Base-by-base conservation (phyloP, 2,113 vertebrate species). In the Haliaeetus leucogaster region DNA sequence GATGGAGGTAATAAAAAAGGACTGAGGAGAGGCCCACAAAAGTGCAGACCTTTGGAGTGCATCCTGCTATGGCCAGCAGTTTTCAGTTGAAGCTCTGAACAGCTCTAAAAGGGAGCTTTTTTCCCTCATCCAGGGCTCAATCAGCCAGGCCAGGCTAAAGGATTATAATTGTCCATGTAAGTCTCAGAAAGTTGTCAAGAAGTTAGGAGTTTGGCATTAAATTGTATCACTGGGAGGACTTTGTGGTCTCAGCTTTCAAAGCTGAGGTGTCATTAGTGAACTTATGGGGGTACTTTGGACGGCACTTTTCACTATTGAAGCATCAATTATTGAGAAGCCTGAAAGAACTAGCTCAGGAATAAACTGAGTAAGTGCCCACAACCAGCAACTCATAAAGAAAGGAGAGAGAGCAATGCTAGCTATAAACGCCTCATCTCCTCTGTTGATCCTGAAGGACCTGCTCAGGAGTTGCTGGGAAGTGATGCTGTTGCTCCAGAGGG, bases 161-260 rank as follows among this genome's bases (percentile, higher is more conserved):
- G 94, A 88, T 68, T 90, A 93, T 86, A 97, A 78, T 56, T 74
- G 56, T 71, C 93, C 59, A 8, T 21, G n/a, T 38, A 81, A 95
- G 48, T 50, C 62, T 74, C 22, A 40, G 38, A 74, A 82, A 80
- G 55, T 34, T 95, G 89, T 96, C 93, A 94, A 43, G 81, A 94
- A 97, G 70, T 95, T 96, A 97, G 93, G 52, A 82, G 36, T 93
- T 66, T 59, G 50, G 27, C 85, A 86, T 92, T 82, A 80, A 58
- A 85, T 95, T 81, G 40, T 90, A 45, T 63, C 20, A 11, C 67
- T 80, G 62, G 70, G 91, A 92, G 43, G 66, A 86, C 79, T 90
- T 95, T 95, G 78, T 87, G 25, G 40, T 90, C 62, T 96, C 86
- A 65, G 79, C 52, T 96, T 97, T 96, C 91, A 90, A 95, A 93